Base-by-base conservation (phyloP, 1,140 invertebrate genomes). In the Atta colombica region DNA sequence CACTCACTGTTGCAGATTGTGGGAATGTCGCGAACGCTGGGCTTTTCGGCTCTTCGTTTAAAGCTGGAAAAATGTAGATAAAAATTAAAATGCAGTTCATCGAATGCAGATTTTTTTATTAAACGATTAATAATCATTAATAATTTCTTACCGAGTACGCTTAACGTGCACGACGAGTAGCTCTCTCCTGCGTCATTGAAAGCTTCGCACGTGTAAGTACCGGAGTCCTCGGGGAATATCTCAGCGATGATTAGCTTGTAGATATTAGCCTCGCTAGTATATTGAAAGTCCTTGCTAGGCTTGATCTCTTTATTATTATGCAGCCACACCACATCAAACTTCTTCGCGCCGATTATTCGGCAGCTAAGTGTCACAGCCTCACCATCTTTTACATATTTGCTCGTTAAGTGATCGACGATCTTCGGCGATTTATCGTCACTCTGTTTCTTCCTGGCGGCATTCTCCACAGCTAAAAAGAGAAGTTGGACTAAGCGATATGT, bases 231-330 rank as follows among this genome's bases (percentile, higher is more conserved):
- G 6, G 98, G 98, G 97, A 99, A 99, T 92, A 99, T 98, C 94
- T 99, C 98, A 21, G 98, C 97, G 87, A 99, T 99, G 87, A 97
- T 96, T 85, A 99, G 95, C 93, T 98, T 98, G 95, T 99, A 98
- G 82, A 98, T 98, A 94, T 99, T 98, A 1, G 98, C 98, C 93
- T 98, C 97, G 92, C 97, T 98, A 28, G 97, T 97, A 93, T 99
- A 99, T 93, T 98, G 97, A 96, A 99, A 99, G 95, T 99, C 99
- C 95, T 99, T 99, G 93, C 98, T 98, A 0, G 98, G 98, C 95
- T 99, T 99, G 91, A 99, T 99, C 94, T 99, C 98, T 94, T 99
- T 99, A 94, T 99, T 99, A 93, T 99, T 99, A 95, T 99, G 98
- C 63, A 99, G 96, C 99, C 99, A 99, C 66, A 98, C 96, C 2